Evolutionary conservation across 2,888 invertebrate species (phyloP).

Genomic region (Allygus modestus): DNA sequence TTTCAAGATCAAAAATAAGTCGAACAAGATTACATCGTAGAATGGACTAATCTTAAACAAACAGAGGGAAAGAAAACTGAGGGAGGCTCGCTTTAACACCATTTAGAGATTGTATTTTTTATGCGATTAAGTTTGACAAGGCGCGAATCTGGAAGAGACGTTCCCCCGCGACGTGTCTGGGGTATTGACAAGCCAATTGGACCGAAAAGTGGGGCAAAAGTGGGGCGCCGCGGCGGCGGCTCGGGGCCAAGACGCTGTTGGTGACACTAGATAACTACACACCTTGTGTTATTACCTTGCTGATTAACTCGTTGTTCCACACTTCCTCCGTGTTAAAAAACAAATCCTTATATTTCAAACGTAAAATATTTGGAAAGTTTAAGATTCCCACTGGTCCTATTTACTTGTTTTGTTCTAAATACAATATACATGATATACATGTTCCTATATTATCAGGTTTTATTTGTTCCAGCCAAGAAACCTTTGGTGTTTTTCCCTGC

Average conservation of each 20-base stretch:
- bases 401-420: too few relatives aligned
- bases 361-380: too few relatives aligned
- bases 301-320: too few relatives aligned
- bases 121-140: conserved; percentile 57
- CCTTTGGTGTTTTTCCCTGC: too few relatives aligned
- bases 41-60: conserved; percentile 28
- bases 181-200: conserved; percentile 69
- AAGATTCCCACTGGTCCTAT: too few relatives aligned
- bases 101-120: conserved; percentile 57
- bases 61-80: conserved; percentile 28
- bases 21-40: conserved; percentile 7
- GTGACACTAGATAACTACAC: not conserved
- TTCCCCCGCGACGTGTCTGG: conserved; percentile 65
- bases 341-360: too few relatives aligned
- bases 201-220: conserved; percentile 60
- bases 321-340: too few relatives aligned
- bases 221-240: conserved; percentile 61
- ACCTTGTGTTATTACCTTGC: not conserved
- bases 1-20: not conserved
- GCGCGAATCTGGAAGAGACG: conserved; percentile 44
- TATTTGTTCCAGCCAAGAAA: too few relatives aligned
- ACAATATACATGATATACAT: too few relatives aligned
- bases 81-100: conserved; percentile 43
- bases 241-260: not conserved
- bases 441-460: too few relatives aligned